Evolutionary conservation across 2,797 vertebrate species (phyloP).

Genomic region (Brachyalestes nurse): DNA sequence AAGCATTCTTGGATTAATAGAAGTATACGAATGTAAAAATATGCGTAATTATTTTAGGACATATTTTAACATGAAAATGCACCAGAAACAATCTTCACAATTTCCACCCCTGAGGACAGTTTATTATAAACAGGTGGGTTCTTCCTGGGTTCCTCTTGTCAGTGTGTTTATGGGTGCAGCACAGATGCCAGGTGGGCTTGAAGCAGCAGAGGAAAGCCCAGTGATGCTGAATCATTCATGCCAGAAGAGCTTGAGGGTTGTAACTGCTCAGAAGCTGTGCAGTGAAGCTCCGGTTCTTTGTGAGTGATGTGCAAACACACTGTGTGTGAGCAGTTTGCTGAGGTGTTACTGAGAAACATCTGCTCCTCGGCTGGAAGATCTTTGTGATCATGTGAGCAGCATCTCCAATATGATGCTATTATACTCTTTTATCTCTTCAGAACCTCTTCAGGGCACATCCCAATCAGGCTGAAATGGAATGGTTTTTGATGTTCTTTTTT

Average conservation of each 20-base stretch:
- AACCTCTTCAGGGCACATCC: background rate
- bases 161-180: background rate
- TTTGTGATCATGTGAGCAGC: background rate
- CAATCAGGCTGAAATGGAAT: background rate
- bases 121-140: too few species aligned
- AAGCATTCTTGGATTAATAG: too few species aligned
- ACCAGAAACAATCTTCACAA: too few species aligned
- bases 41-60: too few species aligned
- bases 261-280: background rate
- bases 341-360: conserved; percentile 2
- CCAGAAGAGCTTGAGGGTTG: background rate
- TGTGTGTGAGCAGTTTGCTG: background rate
- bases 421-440: background rate
- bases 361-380: background rate
- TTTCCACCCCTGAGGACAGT: too few species aligned
- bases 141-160: background rate
- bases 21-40: too few species aligned
- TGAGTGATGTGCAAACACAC: background rate
- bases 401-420: background rate
- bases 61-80: too few species aligned
- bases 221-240: background rate
- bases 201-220: background rate
- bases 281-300: background rate
- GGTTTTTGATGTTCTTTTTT: background rate
- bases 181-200: background rate